These are phyloP conservation scores for Sebastiscus albofasciatus DNA, from an alignment of 2,797 vertebrate genomes.

Conservation along the genomic window DNA sequence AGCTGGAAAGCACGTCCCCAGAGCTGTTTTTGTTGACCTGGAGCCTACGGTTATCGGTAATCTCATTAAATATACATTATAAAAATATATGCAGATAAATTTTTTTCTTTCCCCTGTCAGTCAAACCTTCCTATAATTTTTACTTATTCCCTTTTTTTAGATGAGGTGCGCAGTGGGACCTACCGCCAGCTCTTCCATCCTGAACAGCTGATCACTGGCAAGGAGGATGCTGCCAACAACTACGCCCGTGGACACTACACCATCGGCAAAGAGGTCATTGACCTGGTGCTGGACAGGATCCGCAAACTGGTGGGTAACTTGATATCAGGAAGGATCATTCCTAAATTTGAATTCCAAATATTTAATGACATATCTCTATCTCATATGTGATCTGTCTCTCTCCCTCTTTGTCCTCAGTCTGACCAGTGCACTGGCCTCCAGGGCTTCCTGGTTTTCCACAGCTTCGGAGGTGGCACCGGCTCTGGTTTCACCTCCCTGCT, in stretches of 20 bases:
- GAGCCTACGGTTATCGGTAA: slow-evolving; percentile 73
- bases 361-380: neutral
- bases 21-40: slow-evolving; percentile 61
- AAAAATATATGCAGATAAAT: neutral
- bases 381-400: neutral
- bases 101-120: neutral
- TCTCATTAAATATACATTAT: neutral
- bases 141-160: slow-evolving; percentile 19
- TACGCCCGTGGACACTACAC: slow-evolving; percentile 81
- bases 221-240: slow-evolving; percentile 80
- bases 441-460: slow-evolving; percentile 85
- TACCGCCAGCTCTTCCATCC: slow-evolving; percentile 78
- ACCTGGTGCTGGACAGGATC: slow-evolving; percentile 77
- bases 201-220: slow-evolving; percentile 78
- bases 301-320: slow-evolving; percentile 70
- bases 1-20: slow-evolving; percentile 70
- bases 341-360: neutral
- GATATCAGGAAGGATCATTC: neutral
- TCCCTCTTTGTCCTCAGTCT: slow-evolving; percentile 39
- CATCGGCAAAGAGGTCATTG: slow-evolving; percentile 79
- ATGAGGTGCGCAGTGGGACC: slow-evolving; percentile 74
- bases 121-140: neutral
- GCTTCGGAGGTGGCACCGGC: slow-evolving; percentile 87
- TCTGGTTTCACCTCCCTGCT: slow-evolving; percentile 88
- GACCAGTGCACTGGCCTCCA: slow-evolving; percentile 78